Evolutionary conservation across 1,140 invertebrate species (phyloP).

Genomic region (Brachionus manjavacas): DNA sequence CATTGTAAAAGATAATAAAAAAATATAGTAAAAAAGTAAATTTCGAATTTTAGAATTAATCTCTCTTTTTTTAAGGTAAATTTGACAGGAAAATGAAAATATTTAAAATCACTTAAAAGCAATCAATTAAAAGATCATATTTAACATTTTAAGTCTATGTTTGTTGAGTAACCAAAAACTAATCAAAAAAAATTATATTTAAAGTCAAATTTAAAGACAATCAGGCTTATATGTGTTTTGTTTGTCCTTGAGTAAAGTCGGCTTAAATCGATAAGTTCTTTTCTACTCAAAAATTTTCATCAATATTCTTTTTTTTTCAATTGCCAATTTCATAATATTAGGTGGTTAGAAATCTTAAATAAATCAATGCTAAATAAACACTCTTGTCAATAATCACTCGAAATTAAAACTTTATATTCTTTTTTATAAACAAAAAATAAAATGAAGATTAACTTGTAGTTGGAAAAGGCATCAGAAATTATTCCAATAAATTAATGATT

Average conservation of each 20-base stretch:
- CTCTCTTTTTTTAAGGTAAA: neutral
- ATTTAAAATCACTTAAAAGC: conserved; percentile 4
- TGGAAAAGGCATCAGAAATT: neutral
- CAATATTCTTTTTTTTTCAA: neutral
- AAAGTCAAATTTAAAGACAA: neutral
- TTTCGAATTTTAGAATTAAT: neutral
- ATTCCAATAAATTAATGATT: neutral
- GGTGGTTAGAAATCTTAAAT: neutral
- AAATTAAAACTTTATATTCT: neutral
- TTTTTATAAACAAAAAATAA: neutral
- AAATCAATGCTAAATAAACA: neutral
- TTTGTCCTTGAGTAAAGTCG: neutral
- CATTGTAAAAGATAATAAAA: no score
- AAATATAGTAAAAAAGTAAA: no score
- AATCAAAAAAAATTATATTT: neutral
- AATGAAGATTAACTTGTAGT: neutral
- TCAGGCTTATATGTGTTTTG: neutral
- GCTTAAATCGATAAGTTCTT: neutral
- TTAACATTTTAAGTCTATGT: neutral
- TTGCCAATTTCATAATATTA: neutral
- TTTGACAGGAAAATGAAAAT: neutral
- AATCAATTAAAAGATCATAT: conserved; percentile 19
- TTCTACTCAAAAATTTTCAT: neutral
- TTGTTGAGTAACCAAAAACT: neutral
- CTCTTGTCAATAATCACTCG: neutral